phyloP scores from a whole-genome alignment of 2,113 vertebrate species.

The Ardeotis arabs region DNA sequence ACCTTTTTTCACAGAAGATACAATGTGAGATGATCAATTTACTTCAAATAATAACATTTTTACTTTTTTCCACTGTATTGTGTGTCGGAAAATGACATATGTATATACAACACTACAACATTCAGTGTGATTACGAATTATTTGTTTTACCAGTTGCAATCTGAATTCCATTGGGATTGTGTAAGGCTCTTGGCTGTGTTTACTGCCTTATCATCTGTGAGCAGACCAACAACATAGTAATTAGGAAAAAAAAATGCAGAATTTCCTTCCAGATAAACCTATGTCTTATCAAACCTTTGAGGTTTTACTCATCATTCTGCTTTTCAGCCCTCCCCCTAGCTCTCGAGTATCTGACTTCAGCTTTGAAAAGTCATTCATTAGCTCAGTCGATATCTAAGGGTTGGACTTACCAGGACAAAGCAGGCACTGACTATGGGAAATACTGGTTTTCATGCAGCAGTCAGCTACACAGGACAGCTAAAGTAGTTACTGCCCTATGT shows the following conservation, averaged over 20 bases:
- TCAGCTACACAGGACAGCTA: background rate
- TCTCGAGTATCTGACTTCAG: background rate
- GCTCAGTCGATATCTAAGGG: fast-evolving
- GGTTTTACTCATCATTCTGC: background rate
- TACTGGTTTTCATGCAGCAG: background rate
- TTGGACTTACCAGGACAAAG: background rate
- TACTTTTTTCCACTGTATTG: background rate
- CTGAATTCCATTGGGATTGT: constrained; percentile 24
- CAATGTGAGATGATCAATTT: background rate
- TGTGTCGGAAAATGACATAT: background rate
- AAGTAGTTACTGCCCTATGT: background rate
- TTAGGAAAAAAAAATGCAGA: background rate
- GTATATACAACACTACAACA: background rate
- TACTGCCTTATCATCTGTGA: background rate
- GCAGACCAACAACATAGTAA: background rate
- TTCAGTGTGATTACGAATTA: background rate
- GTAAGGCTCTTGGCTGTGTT: constrained; percentile 24
- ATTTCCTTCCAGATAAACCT: constrained; percentile 28
- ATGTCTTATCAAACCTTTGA: background rate
- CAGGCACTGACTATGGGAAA: background rate
- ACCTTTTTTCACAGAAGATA: background rate
- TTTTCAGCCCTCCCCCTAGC: background rate
- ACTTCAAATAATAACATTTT: background rate
- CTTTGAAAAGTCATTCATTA: constrained; percentile 45
- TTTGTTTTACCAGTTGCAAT: background rate